Percentiles rank a stretch among this genome's conserved stretches.
These are phyloP conservation scores for Hirtodrosophila alboralis DNA, from an alignment of 2,888 invertebrate genomes.

Conservation along the genomic window DNA sequence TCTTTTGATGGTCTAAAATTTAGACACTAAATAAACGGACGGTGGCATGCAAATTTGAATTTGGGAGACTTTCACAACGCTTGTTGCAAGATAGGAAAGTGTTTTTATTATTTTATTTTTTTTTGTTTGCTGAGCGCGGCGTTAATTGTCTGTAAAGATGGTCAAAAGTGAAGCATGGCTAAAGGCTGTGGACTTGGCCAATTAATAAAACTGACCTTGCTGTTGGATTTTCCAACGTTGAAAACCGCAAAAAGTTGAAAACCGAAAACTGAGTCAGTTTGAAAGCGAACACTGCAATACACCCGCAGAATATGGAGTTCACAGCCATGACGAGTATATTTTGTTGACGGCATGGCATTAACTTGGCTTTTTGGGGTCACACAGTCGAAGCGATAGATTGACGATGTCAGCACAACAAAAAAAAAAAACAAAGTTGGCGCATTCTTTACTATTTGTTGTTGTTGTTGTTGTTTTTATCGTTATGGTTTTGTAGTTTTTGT, in stretches of 20 bases:
- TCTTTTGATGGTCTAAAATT: slow-evolving; percentile 26
- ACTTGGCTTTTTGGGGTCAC: slow-evolving; percentile 76
- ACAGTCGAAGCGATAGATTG: slow-evolving; percentile 50
- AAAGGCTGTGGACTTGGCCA: slow-evolving; percentile 52
- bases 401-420: slow-evolving; percentile 58
- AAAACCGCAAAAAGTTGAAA: slow-evolving; percentile 34
- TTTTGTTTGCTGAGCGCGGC: slow-evolving; percentile 43
- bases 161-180: slow-evolving; percentile 52
- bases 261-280: slow-evolving; percentile 36
- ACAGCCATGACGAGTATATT: slow-evolving; percentile 76
- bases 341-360: slow-evolving; percentile 76
- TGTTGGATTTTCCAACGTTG: slow-evolving; percentile 55
- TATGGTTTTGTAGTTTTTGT: slow-evolving; percentile 54
- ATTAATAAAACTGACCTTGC: slow-evolving; percentile 77
- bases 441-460: slow-evolving; percentile 64
- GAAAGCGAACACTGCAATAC: slow-evolving; percentile 52
- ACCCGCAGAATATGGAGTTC: slow-evolving; percentile 15
- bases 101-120: too few relatives aligned
- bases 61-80: slow-evolving; percentile 65
- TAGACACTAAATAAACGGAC: slow-evolving; percentile 15
- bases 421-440: slow-evolving; percentile 47
- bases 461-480: slow-evolving; percentile 33
- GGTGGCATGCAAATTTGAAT: slow-evolving; percentile 67
- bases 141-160: slow-evolving; percentile 80
- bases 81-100: slow-evolving; percentile 76